Base-by-base conservation (phyloP, 2,113 vertebrate species). In the Pholis gunnellus region DNA sequence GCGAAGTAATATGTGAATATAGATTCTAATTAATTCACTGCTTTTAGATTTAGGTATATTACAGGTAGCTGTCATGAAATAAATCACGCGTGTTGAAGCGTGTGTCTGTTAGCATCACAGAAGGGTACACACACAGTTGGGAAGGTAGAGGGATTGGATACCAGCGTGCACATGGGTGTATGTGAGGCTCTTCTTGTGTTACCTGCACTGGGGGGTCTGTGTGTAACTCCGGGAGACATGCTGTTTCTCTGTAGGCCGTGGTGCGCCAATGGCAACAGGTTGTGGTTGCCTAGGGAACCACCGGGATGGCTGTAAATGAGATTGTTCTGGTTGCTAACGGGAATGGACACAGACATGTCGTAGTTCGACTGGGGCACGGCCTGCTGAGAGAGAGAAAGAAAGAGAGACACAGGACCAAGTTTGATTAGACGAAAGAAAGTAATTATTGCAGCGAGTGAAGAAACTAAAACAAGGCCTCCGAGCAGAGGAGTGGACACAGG, bases 301-400 rank as follows among this genome's bases (percentile, higher is more conserved):
- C 97, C 97, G 13, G 97, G 97, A 89, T 98, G 98, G 92, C 96
- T 99, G 95, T 99, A 99, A 18, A 98, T 96, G 94, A 98, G 88
- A 91, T 96, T 98, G 96, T 97, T 99, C 94, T 98, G 98, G 94
- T 97, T 99, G 95, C 96, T 97, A 93, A 99, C 97, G 79, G 98
- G 98, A 95, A 99, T 99, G 93, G 98, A 99, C 93, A 99, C 97
- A 54, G 98, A 96, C 98, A 99, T 99, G 94, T 99, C 98, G 50
- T 99, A 99, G 95, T 97, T 99, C 64, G 98, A 98, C 82, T 96
- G 97, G 90, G 97, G 98, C 94, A 98, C 97, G 88, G 97, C 97
- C 98, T 99, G 94, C 82, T 90, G 91, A 69, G 72, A 89, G 15
- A 76, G 42, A 66, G 29, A 66, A 65, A 50, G 52, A 63, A n/a